These are phyloP conservation scores for Poecilus cupreus DNA, from an alignment of 2,888 invertebrate genomes.

Conservation along the genomic window DNA sequence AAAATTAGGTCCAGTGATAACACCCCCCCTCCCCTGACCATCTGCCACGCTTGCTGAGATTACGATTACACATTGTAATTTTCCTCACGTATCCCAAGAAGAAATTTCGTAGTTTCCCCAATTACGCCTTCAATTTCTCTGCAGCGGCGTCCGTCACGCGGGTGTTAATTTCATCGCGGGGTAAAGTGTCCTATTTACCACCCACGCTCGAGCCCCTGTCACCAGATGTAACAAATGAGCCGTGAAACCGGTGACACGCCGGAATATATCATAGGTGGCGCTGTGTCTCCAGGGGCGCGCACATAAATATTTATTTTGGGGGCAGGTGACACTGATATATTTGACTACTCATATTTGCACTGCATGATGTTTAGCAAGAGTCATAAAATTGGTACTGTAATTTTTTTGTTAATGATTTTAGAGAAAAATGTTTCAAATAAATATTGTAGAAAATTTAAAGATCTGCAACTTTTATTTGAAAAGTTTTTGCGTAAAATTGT, in stretches of 20 bases:
- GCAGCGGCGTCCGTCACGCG: background rate
- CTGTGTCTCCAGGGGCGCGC: background rate
- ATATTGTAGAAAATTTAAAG: too few relatives aligned
- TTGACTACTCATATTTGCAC: background rate
- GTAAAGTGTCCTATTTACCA: background rate
- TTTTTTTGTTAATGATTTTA: too few relatives aligned
- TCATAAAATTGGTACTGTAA: too few relatives aligned
- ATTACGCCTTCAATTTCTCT: slow-evolving; percentile 13
- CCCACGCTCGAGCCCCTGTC: background rate
- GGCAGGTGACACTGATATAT: background rate
- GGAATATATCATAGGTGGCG: background rate
- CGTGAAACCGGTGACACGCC: background rate
- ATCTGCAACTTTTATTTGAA: too few relatives aligned
- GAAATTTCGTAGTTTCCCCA: background rate
- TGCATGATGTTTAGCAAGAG: too few relatives aligned
- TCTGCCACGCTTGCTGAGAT: background rate
- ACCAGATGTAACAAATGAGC: slow-evolving; percentile 27
- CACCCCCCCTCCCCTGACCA: background rate
- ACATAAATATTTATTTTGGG: background rate
- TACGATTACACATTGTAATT: background rate
- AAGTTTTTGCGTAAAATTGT: too few relatives aligned
- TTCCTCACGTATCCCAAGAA: background rate
- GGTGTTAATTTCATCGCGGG: background rate
- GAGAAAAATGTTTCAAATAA: too few relatives aligned
- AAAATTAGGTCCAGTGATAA: background rate